Conservation (phyloP, 2,888 invertebrate species). For the Plutella xylostella region DNA sequence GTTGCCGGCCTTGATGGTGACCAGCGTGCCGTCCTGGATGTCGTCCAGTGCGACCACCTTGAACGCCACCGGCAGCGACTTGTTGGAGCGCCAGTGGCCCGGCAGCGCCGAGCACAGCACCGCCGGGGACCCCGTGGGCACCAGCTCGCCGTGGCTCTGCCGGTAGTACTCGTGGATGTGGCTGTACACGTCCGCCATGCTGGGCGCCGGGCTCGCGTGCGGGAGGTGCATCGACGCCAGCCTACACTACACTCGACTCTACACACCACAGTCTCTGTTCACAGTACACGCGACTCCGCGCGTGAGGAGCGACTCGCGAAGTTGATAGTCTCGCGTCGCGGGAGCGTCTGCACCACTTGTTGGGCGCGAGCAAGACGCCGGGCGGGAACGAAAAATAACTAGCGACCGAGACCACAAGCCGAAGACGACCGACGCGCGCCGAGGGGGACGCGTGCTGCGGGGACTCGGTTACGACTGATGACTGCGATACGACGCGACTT, state of each 20-base stretch:
- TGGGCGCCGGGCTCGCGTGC: constrained; percentile 67
- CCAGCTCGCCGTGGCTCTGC: constrained; percentile 93
- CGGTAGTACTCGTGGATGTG: constrained; percentile 83
- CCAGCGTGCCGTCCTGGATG: constrained; percentile 93
- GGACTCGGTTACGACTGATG: constrained; percentile 70
- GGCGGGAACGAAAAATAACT: constrained; percentile 57
- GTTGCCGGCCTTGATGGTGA: constrained; percentile 95
- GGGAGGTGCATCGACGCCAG: constrained; percentile 76
- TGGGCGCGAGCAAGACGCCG: constrained; percentile 58
- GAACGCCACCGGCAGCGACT: constrained; percentile 95
- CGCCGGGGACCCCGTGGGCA: constrained; percentile 95
- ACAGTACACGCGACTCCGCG: constrained; percentile 34
- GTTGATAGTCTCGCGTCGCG: constrained; percentile 54
- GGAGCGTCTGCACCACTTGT: constrained; percentile 57
- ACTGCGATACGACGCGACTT: constrained; percentile 71
- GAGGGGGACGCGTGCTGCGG: constrained; percentile 62
- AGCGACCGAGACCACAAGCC: constrained; percentile 56
- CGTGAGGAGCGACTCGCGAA: constrained; percentile 35
- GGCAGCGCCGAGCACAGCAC: constrained; percentile 95
- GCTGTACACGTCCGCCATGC: constrained; percentile 80
- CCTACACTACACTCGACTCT: constrained; percentile 36
- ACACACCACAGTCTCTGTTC: constrained; percentile 37
- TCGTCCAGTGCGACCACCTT: constrained; percentile 95
- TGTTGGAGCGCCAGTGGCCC: constrained; percentile 97
- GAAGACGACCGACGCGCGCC: constrained; percentile 63